Conservation (phyloP, 2,888 invertebrate species). For the Lamproptera curius region DNA sequence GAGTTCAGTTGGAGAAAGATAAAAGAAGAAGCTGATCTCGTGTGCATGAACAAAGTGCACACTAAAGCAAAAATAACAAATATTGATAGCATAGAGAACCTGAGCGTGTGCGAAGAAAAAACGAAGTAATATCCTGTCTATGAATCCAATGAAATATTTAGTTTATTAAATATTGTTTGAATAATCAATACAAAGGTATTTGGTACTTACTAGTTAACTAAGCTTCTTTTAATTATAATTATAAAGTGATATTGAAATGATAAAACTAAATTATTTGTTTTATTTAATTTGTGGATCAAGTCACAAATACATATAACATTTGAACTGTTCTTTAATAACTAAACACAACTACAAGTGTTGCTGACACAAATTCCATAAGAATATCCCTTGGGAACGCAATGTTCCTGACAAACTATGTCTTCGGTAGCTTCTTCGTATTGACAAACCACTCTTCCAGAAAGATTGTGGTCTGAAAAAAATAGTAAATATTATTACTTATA, state of each 20-base stretch:
- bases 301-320: no score
- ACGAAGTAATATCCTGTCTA: conserved; percentile 48
- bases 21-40: conserved; percentile 69
- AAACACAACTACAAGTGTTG: conserved; percentile 59
- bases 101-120: conserved; percentile 51
- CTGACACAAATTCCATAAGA: conserved; percentile 58
- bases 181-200: no score
- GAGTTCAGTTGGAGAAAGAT: conserved; percentile 86
- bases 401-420: conserved; percentile 49
- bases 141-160: no score
- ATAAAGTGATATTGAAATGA: no score
- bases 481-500: background rate
- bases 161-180: no score
- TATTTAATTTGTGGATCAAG: no score
- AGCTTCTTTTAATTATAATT: no score
- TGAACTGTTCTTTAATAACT: no score
- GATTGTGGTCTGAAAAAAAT: conserved; percentile 33
- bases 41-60: conserved; percentile 43
- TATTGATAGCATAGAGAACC: conserved; percentile 49
- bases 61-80: conserved; percentile 40
- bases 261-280: no score
- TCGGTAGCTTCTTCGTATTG: conserved; percentile 49
- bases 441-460: conserved; percentile 43
- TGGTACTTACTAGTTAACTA: no score
- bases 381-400: conserved; percentile 65